A percentile compares a stretch with the other conserved stretches of the same genome.
These are phyloP conservation scores for Acanthopleura granulata DNA, from an alignment of 2,888 invertebrate genomes.

Conservation along the genomic window DNA sequence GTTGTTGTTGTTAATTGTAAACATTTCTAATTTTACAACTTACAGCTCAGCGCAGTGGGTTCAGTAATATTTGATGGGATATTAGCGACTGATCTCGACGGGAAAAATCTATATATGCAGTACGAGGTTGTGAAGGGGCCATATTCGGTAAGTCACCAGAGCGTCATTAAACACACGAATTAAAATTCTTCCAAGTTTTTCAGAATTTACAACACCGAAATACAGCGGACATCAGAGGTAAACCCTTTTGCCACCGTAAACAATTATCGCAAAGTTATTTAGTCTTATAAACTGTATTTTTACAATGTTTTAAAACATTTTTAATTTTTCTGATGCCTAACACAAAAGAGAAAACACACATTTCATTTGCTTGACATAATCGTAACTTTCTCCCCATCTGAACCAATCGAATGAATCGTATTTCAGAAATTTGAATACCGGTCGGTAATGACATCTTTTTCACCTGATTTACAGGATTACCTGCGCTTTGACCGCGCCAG, in stretches of 20 bases:
- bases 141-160: not conserved
- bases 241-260: not conserved
- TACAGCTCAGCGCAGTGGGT: not conserved
- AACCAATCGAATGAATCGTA: too few relatives aligned
- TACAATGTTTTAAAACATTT: too few relatives aligned
- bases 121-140: not conserved
- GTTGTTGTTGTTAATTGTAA: not conserved
- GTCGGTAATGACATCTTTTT: not conserved
- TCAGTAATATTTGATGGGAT: not conserved
- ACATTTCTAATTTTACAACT: not conserved
- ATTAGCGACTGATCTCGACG: not conserved
- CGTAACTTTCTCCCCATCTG: too few relatives aligned
- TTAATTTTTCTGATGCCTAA: too few relatives aligned
- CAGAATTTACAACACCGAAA: not conserved
- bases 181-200: not conserved
- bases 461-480: not conserved
- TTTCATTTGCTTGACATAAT: too few relatives aligned
- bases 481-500: not conserved
- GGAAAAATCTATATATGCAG: slow-evolving; percentile 4
- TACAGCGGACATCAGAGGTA: too few relatives aligned
- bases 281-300: too few relatives aligned
- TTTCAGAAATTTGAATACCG: not conserved
- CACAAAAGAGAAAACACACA: too few relatives aligned
- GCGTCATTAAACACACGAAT: too few relatives aligned
- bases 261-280: too few relatives aligned